These are phyloP conservation scores for Geodia barretti DNA, from an alignment of 37 sponge, comb jelly and placozoan species.

Conservation along the genomic window DNA sequence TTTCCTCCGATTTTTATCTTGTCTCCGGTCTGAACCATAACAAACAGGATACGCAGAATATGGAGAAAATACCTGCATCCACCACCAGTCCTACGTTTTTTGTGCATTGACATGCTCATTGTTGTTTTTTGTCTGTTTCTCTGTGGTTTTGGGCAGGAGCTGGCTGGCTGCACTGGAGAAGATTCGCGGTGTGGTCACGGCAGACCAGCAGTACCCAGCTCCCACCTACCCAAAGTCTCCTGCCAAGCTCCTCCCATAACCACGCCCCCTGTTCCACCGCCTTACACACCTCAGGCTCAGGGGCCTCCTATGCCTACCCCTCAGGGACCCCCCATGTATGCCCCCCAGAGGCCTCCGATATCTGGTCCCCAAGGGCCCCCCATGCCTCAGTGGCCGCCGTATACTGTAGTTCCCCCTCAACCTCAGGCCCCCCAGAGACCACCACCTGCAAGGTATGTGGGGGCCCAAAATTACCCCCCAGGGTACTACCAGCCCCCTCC, in stretches of 20 bases:
- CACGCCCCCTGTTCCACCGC: neutral
- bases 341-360: neutral
- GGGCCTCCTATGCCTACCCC: neutral
- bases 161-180: conserved; percentile 41
- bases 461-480: too few species aligned
- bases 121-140: too few species aligned
- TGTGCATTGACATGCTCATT: too few species aligned
- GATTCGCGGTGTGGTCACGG: neutral
- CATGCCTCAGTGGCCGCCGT: neutral
- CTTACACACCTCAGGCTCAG: neutral
- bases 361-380: neutral
- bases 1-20: too few species aligned
- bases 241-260: neutral
- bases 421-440: neutral
- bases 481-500: too few species aligned
- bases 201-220: conserved; percentile 37
- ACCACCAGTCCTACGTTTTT: neutral
- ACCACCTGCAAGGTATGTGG: neutral
- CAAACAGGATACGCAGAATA: neutral
- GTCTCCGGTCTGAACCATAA: too few species aligned
- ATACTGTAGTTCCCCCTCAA: neutral
- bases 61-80: neutral
- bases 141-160: conserved; percentile 9
- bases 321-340: neutral
- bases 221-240: conserved; percentile 40